Evolutionary conservation across 1,140 invertebrate species (phyloP).

Genomic region (Caenorhabditis briggsae): DNA sequence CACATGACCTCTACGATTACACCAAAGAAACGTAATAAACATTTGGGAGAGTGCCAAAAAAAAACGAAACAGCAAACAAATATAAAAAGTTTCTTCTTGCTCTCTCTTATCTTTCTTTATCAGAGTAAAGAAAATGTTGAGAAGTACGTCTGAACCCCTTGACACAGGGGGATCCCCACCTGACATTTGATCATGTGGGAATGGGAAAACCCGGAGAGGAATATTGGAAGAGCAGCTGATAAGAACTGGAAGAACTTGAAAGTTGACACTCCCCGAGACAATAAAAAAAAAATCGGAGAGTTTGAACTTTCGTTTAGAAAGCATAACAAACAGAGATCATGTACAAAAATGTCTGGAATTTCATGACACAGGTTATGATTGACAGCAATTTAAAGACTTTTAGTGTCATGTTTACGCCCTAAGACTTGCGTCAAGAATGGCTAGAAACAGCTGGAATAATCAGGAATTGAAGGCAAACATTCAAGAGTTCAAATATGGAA

Average conservation of each 20-base stretch:
- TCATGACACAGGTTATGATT: not conserved
- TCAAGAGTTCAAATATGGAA: no score
- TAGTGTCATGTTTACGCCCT: not conserved
- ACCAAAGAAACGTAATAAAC: conserved; percentile 49
- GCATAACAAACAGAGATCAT: conserved; percentile 15
- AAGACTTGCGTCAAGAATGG: not conserved
- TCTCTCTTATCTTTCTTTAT: conserved; percentile 38
- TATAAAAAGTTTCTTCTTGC: not conserved
- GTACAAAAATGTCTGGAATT: conserved; percentile 34
- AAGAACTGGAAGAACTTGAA: not conserved
- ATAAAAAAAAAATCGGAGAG: not conserved
- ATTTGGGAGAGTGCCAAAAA: conserved; percentile 9
- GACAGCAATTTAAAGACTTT: not conserved
- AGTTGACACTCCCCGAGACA: not conserved
- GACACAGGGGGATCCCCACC: conserved; percentile 7
- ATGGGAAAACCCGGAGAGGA: not conserved
- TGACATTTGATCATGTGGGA: conserved; percentile 34
- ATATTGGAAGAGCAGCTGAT: conserved; percentile 6
- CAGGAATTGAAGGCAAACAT: no score
- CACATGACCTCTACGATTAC: conserved; percentile 49
- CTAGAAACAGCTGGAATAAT: not conserved
- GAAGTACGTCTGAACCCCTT: conserved; percentile 1
- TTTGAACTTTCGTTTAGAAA: not conserved
- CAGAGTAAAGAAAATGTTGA: not conserved
- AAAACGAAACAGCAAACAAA: not conserved